Evolutionary conservation across 2,797 vertebrate genomes (phyloP), one percentile per base, ranked within the genome.

Genomic region (Sphaeramia orbicularis): DNA sequence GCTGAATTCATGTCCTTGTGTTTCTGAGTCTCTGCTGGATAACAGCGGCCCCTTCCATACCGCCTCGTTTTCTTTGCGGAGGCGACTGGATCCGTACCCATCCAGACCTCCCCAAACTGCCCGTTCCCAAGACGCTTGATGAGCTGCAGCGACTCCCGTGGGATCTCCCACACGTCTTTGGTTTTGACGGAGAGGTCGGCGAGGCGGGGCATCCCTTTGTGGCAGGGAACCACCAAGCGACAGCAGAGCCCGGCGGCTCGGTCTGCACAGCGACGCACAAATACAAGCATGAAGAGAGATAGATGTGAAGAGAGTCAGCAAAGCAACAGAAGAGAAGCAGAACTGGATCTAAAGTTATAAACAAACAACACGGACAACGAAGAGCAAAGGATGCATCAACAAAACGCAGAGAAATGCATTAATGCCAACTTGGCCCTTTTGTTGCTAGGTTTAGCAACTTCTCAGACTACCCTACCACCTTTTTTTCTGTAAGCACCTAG

Each of bases 61-160:
- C 84, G 78, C 83, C 84, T 67, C 67, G 10, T 53, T 37, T 53
- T 51, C 54, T 40, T 53, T 51, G 52, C 60, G 75, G 69, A 84
- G 92, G 89, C 74, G 86, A 88, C 86, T 84, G 86, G 91, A 85
- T 90, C 93, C 97, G 88, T 99, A 98, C 97, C 97, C 95, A 98
- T 99, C 97, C 97, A 99, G 93, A 98, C 97, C 96, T 99, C 97
- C 96, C 97, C 97, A 94, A 98, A 98, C 94, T 99, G 97, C 94
- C 97, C 97, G 83, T 98, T 98, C 89, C 97, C 97, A 75, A 98
- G 96, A 88, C 96, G 96, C 94, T 97, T 97, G 95, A 98, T 96
- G 90, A 99, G 95, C 92, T 97, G 96, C 89, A 99, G 95, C 48
- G 96, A 98, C 92, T 98, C 96, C 91, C 97, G 95, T 67, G 95